These are phyloP conservation scores for Bubalus kerabau DNA, from an alignment of 2,113 vertebrate genomes.

Conservation along the genomic window DNA sequence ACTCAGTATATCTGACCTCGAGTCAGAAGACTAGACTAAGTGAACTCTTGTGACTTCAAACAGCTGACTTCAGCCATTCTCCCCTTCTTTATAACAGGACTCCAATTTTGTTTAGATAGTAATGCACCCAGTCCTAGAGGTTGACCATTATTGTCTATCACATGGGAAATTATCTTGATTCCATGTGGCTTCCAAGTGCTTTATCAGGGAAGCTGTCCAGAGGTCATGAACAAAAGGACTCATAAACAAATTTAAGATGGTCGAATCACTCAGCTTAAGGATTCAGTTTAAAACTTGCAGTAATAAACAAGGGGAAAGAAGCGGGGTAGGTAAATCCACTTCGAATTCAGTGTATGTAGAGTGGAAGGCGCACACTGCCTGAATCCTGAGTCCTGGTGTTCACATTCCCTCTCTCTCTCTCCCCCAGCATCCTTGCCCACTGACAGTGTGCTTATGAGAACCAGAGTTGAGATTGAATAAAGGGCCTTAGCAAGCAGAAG, in stretches of 20 bases:
- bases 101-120: background rate
- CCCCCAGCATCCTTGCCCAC: background rate
- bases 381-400: background rate
- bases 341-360: too few relatives aligned
- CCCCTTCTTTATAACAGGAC: background rate
- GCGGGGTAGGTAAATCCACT: too few relatives aligned
- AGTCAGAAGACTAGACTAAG: background rate
- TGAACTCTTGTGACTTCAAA: background rate
- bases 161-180: background rate
- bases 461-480: background rate
- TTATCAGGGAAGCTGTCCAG: background rate
- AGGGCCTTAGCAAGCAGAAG: background rate
- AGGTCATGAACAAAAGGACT: background rate
- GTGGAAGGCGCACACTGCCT: background rate
- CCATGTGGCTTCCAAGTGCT: background rate
- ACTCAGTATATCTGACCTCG: background rate
- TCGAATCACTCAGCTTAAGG: background rate
- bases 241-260: background rate
- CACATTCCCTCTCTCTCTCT: too few relatives aligned
- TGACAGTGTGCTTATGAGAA: background rate
- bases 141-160: background rate
- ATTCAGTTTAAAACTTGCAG: background rate
- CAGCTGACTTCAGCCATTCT: background rate
- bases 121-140: background rate
- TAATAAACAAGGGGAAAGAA: background rate